Percentiles rank a stretch among this genome's conserved stretches.
Conservation (phyloP, 2,888 invertebrate genomes). For the Ptilodon capucinus region DNA sequence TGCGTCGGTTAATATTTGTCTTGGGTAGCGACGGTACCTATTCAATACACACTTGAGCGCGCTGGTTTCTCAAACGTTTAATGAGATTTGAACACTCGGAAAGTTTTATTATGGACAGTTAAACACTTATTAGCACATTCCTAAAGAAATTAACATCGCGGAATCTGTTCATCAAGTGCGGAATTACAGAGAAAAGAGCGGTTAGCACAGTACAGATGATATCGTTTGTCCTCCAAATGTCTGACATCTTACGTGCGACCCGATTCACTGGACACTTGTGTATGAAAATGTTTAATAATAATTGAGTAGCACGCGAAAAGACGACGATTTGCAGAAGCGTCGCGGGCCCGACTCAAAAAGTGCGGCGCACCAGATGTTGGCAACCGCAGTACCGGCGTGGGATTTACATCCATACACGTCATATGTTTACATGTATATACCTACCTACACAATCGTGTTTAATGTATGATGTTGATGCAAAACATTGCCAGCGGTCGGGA, state of each 20-base stretch:
- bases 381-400: slow-evolving; percentile 53
- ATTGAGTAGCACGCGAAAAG: slow-evolving; percentile 34
- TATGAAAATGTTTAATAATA: slow-evolving; percentile 30
- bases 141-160: slow-evolving; percentile 52
- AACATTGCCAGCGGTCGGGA: slow-evolving; percentile 39
- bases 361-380: slow-evolving; percentile 71
- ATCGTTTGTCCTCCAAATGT: slow-evolving; percentile 44
- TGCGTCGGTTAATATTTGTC: slow-evolving; percentile 15
- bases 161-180: slow-evolving; percentile 49
- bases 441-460: slow-evolving; percentile 31
- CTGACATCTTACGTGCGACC: slow-evolving; percentile 45
- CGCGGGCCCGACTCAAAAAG: slow-evolving; percentile 45
- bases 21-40: slow-evolving; percentile 13
- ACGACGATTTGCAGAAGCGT: slow-evolving; percentile 44
- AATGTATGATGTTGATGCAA: slow-evolving; percentile 35
- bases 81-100: not conserved
- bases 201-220: slow-evolving; percentile 41
- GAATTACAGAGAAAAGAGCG: slow-evolving; percentile 44
- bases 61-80: not conserved
- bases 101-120: slow-evolving; percentile 8
- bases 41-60: slow-evolving; percentile 6
- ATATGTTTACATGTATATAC: slow-evolving; percentile 51
- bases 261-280: slow-evolving; percentile 21
- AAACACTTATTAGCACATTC: slow-evolving; percentile 57
- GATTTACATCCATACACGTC: slow-evolving; percentile 44